Evolutionary conservation across 2,797 vertebrate species (phyloP).

Genomic region (Stomatorhinus walkeri): DNA sequence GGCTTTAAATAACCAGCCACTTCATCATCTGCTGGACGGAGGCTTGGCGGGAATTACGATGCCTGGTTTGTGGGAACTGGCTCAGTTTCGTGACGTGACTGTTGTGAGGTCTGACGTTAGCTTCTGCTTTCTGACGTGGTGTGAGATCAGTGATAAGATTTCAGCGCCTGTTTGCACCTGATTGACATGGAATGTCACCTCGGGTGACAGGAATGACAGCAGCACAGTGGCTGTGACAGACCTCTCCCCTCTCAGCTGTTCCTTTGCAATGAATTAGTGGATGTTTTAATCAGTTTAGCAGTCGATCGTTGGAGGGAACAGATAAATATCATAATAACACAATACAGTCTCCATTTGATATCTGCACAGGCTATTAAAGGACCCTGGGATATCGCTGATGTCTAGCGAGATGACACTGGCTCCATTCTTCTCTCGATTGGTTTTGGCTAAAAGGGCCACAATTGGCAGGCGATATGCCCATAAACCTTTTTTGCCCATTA

Average conservation of each 20-base stretch:
- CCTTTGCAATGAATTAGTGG: constrained; percentile 34
- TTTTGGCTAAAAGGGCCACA: constrained; percentile 17
- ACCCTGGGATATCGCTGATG: constrained; percentile 57
- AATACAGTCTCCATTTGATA: constrained; percentile 49
- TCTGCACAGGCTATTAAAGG: constrained; percentile 62
- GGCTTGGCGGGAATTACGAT: not conserved
- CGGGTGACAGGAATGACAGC: not conserved
- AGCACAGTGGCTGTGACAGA: not conserved
- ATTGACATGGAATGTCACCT: not conserved
- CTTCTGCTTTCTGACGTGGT: not conserved
- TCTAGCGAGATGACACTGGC: constrained; percentile 53
- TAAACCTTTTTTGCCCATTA: constrained; percentile 56
- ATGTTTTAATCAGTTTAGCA: constrained; percentile 48
- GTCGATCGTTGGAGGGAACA: constrained; percentile 52
- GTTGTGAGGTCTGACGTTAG: not conserved
- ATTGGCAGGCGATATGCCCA: constrained; percentile 25
- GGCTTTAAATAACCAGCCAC: not conserved
- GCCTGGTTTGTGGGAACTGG: not conserved
- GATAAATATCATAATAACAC: constrained; percentile 58
- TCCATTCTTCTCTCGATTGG: constrained; percentile 56
- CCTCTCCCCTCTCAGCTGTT: constrained; percentile 28
- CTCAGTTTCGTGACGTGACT: not conserved
- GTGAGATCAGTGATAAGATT: not conserved
- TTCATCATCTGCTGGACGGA: not conserved
- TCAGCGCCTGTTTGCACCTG: not conserved